These are phyloP conservation scores for Melanerpes formicivorus DNA, from an alignment of 2,113 vertebrate species.

Conservation along the genomic window DNA sequence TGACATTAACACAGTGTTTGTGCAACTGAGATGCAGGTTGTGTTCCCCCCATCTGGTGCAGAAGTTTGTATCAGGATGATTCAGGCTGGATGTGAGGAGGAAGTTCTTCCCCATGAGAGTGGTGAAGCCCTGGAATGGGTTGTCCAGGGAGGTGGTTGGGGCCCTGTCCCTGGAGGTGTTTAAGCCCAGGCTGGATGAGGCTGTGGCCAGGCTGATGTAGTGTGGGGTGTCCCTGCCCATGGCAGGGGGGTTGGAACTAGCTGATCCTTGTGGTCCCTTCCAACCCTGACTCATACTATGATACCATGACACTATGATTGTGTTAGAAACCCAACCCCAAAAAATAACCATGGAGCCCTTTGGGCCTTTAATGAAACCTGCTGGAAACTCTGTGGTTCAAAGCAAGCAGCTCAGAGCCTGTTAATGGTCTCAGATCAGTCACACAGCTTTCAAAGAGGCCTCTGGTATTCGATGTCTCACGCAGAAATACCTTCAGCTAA, in stretches of 20 bases:
- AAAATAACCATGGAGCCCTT: neutral
- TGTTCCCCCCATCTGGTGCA: neutral
- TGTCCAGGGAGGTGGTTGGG: too few relatives aligned
- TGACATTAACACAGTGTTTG: neutral
- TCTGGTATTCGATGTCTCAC: conserved; percentile 15
- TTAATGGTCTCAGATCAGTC: neutral
- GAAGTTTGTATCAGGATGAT: neutral
- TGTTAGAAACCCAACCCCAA: neutral
- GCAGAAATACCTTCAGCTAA: conserved; percentile 7
- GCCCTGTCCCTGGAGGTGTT: too few relatives aligned
- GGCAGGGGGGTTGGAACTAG: too few relatives aligned
- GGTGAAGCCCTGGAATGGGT: too few relatives aligned
- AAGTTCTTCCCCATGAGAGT: too few relatives aligned
- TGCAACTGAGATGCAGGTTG: neutral
- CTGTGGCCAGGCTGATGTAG: too few relatives aligned
- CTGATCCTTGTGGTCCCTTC: too few relatives aligned
- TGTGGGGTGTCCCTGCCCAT: too few relatives aligned
- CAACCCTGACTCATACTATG: too few relatives aligned
- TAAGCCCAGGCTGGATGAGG: too few relatives aligned
- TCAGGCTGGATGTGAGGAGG: too few relatives aligned
- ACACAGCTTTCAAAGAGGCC: neutral
- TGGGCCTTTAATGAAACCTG: neutral
- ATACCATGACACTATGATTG: too few relatives aligned
- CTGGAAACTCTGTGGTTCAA: neutral
- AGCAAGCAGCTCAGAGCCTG: neutral